phyloP scores from a whole-genome alignment of 2,113 vertebrate species.

The Choloepus hoffmanni region DNA sequence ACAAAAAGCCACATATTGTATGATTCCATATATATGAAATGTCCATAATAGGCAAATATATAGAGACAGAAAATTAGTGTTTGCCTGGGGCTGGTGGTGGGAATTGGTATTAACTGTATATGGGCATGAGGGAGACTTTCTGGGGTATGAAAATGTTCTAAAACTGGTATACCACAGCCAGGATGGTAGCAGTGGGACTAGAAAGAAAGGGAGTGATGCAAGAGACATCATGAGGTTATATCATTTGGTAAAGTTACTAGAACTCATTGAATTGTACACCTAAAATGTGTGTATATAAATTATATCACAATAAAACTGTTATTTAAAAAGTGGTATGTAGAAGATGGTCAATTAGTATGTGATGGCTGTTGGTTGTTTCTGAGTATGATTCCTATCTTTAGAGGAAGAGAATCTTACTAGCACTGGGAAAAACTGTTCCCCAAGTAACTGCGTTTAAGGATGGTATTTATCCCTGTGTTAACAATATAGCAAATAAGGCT shows the following conservation, averaged over 20 bases:
- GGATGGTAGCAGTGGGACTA: constrained; percentile 9
- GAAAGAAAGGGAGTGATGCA: constrained; percentile 29
- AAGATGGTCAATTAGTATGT: constrained; percentile 47
- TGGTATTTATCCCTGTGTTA: no score
- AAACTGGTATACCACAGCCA: constrained; percentile 39
- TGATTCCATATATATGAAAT: not conserved
- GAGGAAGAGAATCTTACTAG: not conserved
- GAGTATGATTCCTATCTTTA: constrained; percentile 11
- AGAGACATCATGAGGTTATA: constrained; percentile 40
- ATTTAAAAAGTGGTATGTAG: not conserved
- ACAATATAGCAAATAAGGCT: no score
- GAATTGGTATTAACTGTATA: constrained; percentile 47
- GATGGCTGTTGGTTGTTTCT: constrained; percentile 27
- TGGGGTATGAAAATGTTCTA: constrained; percentile 21
- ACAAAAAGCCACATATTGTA: no score
- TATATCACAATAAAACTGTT: constrained; percentile 17
- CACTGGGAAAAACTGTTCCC: no score
- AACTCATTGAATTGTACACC: not conserved
- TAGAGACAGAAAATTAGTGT: constrained; percentile 48
- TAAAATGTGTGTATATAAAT: constrained; percentile 30
- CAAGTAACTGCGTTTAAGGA: no score
- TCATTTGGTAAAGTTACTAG: constrained; percentile 43
- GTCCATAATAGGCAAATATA: constrained; percentile 52
- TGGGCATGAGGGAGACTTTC: not conserved
- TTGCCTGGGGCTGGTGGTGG: not conserved